phyloP scores from a whole-genome alignment of 2,888 invertebrate species.

The Cosmia trapezina region DNA sequence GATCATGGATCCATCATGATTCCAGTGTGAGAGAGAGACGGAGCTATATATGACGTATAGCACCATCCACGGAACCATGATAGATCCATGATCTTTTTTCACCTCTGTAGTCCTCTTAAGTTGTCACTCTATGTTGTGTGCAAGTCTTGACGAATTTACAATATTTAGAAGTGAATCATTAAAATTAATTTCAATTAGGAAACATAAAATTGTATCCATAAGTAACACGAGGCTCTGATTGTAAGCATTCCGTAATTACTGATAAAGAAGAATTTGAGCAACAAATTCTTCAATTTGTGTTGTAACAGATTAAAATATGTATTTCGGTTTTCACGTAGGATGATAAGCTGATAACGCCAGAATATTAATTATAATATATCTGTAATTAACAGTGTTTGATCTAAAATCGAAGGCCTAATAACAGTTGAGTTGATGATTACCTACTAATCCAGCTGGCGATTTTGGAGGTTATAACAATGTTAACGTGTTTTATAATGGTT shows the following conservation, averaged over 20 bases:
- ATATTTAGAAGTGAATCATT: background rate
- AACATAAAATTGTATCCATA: background rate
- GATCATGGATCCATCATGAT: no score
- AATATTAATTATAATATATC: constrained; percentile 29
- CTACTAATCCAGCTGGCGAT: constrained; percentile 18
- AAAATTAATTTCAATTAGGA: constrained; percentile 11
- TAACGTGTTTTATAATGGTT: constrained; percentile 14
- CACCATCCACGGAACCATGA: no score
- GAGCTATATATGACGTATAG: no score
- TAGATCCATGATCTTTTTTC: no score
- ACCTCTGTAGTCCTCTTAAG: no score
- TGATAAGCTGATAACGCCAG: constrained; percentile 32
- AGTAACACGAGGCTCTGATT: background rate
- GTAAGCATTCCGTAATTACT: constrained; percentile 14
- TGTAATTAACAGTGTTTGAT: constrained; percentile 22
- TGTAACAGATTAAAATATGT: constrained; percentile 27
- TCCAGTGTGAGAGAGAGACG: no score
- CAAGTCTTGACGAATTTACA: background rate
- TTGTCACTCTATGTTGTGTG: background rate
- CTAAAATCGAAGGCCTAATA: constrained; percentile 22
- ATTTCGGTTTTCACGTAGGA: background rate
- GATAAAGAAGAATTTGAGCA: constrained; percentile 21
- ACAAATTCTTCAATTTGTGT: constrained; percentile 14
- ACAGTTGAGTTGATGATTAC: constrained; percentile 24
- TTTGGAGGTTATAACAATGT: constrained; percentile 23